Conservation (phyloP, 1,140 invertebrate genomes). For the Meloidogyne chitwoodi region DNA sequence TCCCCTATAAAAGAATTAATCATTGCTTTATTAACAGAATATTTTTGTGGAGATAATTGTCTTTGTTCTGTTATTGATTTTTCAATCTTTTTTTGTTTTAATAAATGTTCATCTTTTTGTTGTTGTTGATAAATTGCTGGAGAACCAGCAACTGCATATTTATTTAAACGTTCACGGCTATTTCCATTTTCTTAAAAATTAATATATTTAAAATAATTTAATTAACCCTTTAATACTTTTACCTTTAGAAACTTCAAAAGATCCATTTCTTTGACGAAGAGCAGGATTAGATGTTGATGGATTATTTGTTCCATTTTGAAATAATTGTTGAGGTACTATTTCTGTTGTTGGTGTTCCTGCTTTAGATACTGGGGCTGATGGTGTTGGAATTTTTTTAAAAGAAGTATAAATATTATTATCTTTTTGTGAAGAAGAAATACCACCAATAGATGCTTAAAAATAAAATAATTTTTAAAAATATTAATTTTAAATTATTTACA, state of each 20-base stretch:
- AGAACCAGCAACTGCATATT: slow-evolving; percentile 12
- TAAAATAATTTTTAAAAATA: background rate
- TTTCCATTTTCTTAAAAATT: background rate
- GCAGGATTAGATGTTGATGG: slow-evolving; percentile 9
- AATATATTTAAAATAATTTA: background rate
- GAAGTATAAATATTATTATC: background rate
- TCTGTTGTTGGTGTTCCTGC: slow-evolving; percentile 3
- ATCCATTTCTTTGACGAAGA: background rate
- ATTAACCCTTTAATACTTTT: too few relatives aligned
- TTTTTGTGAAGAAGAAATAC: background rate
- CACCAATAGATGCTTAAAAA: background rate
- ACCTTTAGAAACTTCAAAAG: background rate
- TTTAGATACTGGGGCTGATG: background rate
- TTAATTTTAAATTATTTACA: background rate
- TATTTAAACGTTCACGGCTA: slow-evolving; percentile 11
- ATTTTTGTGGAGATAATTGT: slow-evolving; percentile 9
- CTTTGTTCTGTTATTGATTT: background rate
- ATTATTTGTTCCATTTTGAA: background rate
- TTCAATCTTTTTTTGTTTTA: background rate
- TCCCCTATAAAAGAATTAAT: background rate
- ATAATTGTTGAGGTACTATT: background rate
- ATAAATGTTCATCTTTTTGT: background rate
- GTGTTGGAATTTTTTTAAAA: background rate
- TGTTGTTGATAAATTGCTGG: slow-evolving; percentile 4
- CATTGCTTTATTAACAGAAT: background rate